Evolutionary conservation across 2,113 vertebrate genomes (phyloP).

Genomic region (Oreocharis arfaki): DNA sequence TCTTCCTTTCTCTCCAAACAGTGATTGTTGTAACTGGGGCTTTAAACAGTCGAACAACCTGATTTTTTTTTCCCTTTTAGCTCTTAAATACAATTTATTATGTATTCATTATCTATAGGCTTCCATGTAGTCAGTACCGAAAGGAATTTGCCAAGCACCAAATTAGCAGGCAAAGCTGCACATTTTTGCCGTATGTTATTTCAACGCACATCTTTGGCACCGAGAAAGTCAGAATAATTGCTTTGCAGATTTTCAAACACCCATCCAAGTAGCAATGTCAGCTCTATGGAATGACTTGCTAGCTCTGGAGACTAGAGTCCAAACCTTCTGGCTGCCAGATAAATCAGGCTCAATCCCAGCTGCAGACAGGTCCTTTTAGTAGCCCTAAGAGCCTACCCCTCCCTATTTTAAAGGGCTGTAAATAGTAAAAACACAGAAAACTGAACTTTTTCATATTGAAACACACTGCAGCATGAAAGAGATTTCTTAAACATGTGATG

Average conservation of each 20-base stretch:
- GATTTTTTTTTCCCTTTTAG: neutral
- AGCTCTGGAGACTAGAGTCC: neutral
- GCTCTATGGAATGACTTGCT: conserved; percentile 10
- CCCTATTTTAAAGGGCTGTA: conserved; percentile 17
- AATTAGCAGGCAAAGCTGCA: neutral
- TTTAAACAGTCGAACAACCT: neutral
- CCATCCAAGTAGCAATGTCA: conserved; percentile 12
- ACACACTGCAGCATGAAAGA: neutral
- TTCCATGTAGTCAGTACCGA: neutral
- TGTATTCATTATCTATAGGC: neutral
- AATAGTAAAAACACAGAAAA: conserved; percentile 39
- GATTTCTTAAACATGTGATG: neutral
- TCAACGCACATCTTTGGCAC: neutral
- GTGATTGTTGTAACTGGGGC: neutral
- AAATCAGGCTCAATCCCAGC: conserved; percentile 32
- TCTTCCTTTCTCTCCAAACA: neutral
- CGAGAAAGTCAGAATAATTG: neutral
- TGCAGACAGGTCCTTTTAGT: conserved; percentile 31
- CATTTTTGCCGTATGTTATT: neutral
- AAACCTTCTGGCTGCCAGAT: conserved; percentile 29
- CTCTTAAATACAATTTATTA: neutral
- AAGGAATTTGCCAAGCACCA: neutral
- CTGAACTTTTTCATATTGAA: neutral
- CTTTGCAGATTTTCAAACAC: neutral
- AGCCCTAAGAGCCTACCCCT: conserved; percentile 14